phyloP scores from a whole-genome alignment of 37 sponge, comb jelly and placozoan species.

The Cliona cf. orientalis region DNA sequence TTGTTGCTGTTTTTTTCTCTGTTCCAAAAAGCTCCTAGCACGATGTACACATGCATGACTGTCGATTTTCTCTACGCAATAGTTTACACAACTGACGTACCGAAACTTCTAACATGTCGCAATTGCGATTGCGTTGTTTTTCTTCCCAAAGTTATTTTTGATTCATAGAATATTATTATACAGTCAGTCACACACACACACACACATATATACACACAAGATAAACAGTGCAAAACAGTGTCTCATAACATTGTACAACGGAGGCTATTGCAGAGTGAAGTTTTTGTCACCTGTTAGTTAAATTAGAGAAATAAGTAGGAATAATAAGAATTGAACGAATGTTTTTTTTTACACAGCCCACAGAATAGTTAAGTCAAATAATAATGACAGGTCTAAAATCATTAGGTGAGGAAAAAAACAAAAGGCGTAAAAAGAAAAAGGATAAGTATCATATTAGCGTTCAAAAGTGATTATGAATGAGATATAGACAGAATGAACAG shows the following conservation, averaged over 20 bases:
- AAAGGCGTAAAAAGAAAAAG: not conserved
- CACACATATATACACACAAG: slow-evolving; percentile 5
- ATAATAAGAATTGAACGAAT: not conserved
- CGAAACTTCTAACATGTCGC: no score
- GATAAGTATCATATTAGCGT: not conserved
- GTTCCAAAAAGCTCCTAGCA: no score
- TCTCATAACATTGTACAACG: no score
- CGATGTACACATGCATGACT: no score
- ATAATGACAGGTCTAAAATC: not conserved
- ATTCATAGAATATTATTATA: not conserved
- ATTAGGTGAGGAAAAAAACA: not conserved
- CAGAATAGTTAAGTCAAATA: no score
- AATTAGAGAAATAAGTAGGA: slow-evolving; percentile 3
- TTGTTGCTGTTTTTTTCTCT: no score
- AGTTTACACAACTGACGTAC: no score
- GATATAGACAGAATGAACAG: not conserved
- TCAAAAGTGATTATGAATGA: slow-evolving; percentile 3
- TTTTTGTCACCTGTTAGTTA: not conserved
- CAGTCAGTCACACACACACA: slow-evolving; percentile 36
- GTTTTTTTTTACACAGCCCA: no score
- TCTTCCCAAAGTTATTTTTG: slow-evolving; percentile 8
- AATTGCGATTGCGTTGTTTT: no score
- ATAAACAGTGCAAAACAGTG: not conserved
- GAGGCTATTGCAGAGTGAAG: no score
- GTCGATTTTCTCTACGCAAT: no score